Conservation (phyloP, 2,888 invertebrate species). For the Cheilosia impressa region DNA sequence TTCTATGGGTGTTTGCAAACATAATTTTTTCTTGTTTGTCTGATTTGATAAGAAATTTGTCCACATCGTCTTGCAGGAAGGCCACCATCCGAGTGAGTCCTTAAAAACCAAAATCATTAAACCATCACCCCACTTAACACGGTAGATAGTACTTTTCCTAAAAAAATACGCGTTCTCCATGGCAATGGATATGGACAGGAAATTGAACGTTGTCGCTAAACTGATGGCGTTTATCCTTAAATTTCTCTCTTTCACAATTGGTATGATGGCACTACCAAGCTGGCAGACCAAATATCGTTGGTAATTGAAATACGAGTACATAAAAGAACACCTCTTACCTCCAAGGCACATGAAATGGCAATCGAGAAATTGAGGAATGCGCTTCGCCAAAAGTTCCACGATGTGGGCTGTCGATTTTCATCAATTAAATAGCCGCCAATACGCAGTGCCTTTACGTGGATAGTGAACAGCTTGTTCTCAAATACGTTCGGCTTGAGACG, state of each 20-base stretch:
- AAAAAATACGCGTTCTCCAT: slow-evolving; percentile 78
- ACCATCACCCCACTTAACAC: too few species aligned
- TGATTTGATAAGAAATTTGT: slow-evolving; percentile 66
- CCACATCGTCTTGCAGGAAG: slow-evolving; percentile 76
- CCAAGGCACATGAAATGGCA: too few species aligned
- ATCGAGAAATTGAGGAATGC: too few species aligned
- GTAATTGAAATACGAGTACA: too few species aligned
- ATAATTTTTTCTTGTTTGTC: slow-evolving; percentile 56
- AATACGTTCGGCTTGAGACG: slow-evolving; percentile 74
- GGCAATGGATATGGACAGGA: slow-evolving; percentile 78
- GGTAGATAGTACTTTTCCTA: slow-evolving; percentile 75
- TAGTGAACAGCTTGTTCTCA: slow-evolving; percentile 76
- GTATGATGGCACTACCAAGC: too few species aligned
- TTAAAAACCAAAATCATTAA: slow-evolving; percentile 31
- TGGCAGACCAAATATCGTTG: too few species aligned
- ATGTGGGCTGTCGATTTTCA: slow-evolving; percentile 71
- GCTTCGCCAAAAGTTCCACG: too few species aligned
- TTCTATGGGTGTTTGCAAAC: too few species aligned
- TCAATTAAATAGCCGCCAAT: slow-evolving; percentile 78
- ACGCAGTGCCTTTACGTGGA: slow-evolving; percentile 77
- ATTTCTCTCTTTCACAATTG: slow-evolving; percentile 13
- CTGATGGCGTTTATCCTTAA: slow-evolving; percentile 74
- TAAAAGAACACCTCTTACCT: too few species aligned
- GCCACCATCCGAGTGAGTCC: slow-evolving; percentile 77
- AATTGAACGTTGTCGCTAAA: slow-evolving; percentile 78